Evolutionary conservation across 2,888 invertebrate species (phyloP).

Genomic region (Mechanitis mazaeus): DNA sequence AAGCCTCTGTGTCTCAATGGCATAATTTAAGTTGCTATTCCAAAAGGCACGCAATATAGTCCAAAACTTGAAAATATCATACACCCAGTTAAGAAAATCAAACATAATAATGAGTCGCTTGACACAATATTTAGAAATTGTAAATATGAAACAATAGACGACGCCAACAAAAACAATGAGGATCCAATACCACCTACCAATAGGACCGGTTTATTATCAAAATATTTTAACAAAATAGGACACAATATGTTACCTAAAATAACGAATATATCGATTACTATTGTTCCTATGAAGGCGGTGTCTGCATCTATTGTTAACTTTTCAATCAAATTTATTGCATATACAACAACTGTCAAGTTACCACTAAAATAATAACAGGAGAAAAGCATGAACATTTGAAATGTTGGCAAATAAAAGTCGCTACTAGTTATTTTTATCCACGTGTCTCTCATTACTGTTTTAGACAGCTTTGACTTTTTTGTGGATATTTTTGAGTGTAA

Average conservation of each 20-base stretch:
- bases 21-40: slow-evolving; percentile 22
- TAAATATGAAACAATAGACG: slow-evolving; percentile 19
- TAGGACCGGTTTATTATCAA: slow-evolving; percentile 21
- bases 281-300: slow-evolving; percentile 23
- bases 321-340: slow-evolving; percentile 21
- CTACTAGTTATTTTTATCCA: slow-evolving; percentile 16
- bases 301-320: slow-evolving; percentile 19
- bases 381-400: slow-evolving; percentile 21
- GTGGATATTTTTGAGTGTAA: slow-evolving; percentile 15
- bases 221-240: slow-evolving; percentile 19
- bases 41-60: slow-evolving; percentile 21
- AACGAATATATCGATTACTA: slow-evolving; percentile 19
- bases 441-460: slow-evolving; percentile 16
- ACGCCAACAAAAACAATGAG: slow-evolving; percentile 18
- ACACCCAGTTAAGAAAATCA: slow-evolving; percentile 21
- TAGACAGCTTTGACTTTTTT: slow-evolving; percentile 13
- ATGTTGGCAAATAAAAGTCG: slow-evolving; percentile 23
- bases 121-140: slow-evolving; percentile 13
- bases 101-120: slow-evolving; percentile 14
- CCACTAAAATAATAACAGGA: slow-evolving; percentile 26
- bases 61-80: slow-evolving; percentile 24
- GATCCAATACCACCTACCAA: slow-evolving; percentile 19
- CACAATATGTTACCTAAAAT: slow-evolving; percentile 18
- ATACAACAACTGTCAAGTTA: slow-evolving; percentile 20
- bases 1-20: slow-evolving; percentile 22